Conservation (phyloP, 2,888 invertebrate genomes). For the Eurytoma californica region DNA sequence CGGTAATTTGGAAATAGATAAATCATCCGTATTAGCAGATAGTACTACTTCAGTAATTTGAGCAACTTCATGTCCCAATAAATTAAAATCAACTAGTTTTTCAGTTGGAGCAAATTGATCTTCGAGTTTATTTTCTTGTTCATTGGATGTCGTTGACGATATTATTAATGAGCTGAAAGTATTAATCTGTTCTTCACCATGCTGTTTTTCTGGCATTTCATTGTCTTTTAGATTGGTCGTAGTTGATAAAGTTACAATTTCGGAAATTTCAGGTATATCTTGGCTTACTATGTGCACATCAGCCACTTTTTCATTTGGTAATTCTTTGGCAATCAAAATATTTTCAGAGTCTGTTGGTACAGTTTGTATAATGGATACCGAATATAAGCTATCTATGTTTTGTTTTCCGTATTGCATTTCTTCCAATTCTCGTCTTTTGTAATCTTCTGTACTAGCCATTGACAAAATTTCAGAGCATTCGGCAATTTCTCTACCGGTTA, state of each 20-base stretch:
- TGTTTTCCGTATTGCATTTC: slow-evolving; percentile 57
- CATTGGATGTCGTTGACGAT: slow-evolving; percentile 59
- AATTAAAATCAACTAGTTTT: slow-evolving; percentile 70
- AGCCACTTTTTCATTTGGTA: slow-evolving; percentile 66
- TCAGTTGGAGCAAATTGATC: slow-evolving; percentile 63
- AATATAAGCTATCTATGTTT: slow-evolving; percentile 57
- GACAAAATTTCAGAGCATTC: slow-evolving; percentile 64
- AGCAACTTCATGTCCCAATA: slow-evolving; percentile 66
- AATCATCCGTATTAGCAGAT: slow-evolving; percentile 61
- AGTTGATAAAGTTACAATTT: slow-evolving; percentile 65
- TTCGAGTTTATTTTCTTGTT: slow-evolving; percentile 59
- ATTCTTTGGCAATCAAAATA: slow-evolving; percentile 56
- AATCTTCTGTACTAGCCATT: slow-evolving; percentile 64
- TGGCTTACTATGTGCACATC: slow-evolving; percentile 68
- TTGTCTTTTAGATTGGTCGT: slow-evolving; percentile 60
- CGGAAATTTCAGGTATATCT: slow-evolving; percentile 66
- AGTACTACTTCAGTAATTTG: slow-evolving; percentile 65
- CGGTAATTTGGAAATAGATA: slow-evolving; percentile 61
- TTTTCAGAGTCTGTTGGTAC: slow-evolving; percentile 60
- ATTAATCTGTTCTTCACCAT: slow-evolving; percentile 44
- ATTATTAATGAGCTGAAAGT: slow-evolving; percentile 53
- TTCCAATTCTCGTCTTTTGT: slow-evolving; percentile 56
- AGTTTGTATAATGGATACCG: slow-evolving; percentile 59
- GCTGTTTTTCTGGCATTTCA: slow-evolving; percentile 59
- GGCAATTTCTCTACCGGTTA: slow-evolving; percentile 69